Percentiles rank a stretch among this genome's conserved stretches.
Evolutionary conservation across 2,113 vertebrate species (phyloP).

Genomic region (Gnathochromis pfefferi): DNA sequence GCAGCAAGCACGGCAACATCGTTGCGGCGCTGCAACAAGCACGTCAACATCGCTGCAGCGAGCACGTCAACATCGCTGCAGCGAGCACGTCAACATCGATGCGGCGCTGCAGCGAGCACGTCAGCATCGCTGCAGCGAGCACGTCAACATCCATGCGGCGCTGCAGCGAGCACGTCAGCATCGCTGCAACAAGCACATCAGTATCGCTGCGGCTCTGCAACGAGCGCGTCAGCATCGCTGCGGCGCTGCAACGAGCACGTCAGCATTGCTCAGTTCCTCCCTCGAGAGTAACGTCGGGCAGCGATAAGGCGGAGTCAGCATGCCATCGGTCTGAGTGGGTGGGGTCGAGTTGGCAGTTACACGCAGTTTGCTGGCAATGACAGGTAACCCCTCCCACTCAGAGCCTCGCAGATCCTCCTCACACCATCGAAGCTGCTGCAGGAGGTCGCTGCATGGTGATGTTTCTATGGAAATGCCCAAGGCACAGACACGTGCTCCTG

Average conservation of each 20-base stretch:
- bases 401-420: background rate
- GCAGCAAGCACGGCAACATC: rapidly evolving
- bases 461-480: background rate
- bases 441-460: background rate
- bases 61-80: rapidly evolving
- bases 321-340: background rate
- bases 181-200: rapidly evolving
- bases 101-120: rapidly evolving
- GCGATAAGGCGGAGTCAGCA: background rate
- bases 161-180: rapidly evolving
- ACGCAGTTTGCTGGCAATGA: background rate
- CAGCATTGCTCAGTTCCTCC: background rate
- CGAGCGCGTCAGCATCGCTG: rapidly evolving
- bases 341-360: background rate
- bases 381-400: background rate
- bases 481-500: background rate
- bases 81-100: rapidly evolving
- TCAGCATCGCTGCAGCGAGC: rapidly evolving
- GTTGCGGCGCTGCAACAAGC: rapidly evolving
- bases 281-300: background rate
- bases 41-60: rapidly evolving
- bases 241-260: rapidly evolving
- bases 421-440: background rate
- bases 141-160: no score
- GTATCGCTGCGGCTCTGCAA: rapidly evolving